Conservation (phyloP, 2,888 invertebrate species). For the Ptychoptera contaminata region DNA sequence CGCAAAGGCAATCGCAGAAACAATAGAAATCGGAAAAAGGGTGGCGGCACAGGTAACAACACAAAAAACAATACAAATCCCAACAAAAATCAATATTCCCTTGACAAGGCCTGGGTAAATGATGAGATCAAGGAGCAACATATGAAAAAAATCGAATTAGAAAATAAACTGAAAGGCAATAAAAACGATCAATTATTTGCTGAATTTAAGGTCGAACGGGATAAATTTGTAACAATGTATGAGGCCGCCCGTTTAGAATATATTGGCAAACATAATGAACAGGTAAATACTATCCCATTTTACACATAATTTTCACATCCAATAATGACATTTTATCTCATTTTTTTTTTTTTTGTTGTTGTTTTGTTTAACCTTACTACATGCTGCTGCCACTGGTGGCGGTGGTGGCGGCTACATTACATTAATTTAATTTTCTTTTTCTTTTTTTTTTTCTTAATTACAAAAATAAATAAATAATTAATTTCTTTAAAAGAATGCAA, state of each 20-base stretch:
- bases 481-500: background rate
- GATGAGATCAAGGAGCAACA: slow-evolving; percentile 38
- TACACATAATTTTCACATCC: background rate
- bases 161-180: slow-evolving; percentile 30
- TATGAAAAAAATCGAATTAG: slow-evolving; percentile 36
- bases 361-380: too few species aligned
- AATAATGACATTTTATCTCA: background rate
- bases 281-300: slow-evolving; percentile 21
- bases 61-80: slow-evolving; percentile 14
- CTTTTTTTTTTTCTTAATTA: too few species aligned
- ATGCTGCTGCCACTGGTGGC: too few species aligned
- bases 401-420: too few species aligned
- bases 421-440: too few species aligned
- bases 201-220: slow-evolving; percentile 38
- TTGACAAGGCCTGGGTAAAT: slow-evolving; percentile 42
- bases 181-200: slow-evolving; percentile 38
- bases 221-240: slow-evolving; percentile 39
- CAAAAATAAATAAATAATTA: background rate
- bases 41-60: slow-evolving; percentile 1
- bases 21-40: slow-evolving; percentile 5
- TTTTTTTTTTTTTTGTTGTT: background rate
- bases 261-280: slow-evolving; percentile 35
- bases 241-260: slow-evolving; percentile 37
- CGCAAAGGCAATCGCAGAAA: slow-evolving; percentile 6
- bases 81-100: slow-evolving; percentile 28